Percentiles rank a stretch among this genome's conserved stretches.
Conservation (phyloP, 2,888 invertebrate species). For the Eulithis testata region DNA sequence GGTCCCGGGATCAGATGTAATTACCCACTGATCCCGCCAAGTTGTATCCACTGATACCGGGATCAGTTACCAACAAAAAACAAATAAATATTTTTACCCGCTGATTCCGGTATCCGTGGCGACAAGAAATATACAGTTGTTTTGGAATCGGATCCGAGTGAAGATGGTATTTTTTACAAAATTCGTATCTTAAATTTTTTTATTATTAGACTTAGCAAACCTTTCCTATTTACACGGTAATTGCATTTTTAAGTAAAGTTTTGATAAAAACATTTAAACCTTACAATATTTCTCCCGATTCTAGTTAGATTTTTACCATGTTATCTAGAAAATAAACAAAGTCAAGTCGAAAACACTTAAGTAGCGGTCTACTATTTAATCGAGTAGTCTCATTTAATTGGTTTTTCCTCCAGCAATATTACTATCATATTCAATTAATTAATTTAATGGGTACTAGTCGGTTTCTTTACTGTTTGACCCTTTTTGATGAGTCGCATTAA, state of each 20-base stretch:
- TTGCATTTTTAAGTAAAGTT: neutral
- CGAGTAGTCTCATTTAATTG: slow-evolving; percentile 70
- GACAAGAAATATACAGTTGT: too few species aligned
- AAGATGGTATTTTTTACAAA: too few species aligned
- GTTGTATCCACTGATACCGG: too few species aligned
- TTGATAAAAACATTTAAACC: neutral
- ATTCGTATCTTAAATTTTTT: too few species aligned
- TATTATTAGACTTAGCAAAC: too few species aligned
- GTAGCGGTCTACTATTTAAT: slow-evolving; percentile 67
- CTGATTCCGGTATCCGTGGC: too few species aligned
- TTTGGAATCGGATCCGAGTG: too few species aligned
- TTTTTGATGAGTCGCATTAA: slow-evolving; percentile 62
- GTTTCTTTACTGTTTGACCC: slow-evolving; percentile 46
- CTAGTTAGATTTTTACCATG: slow-evolving; percentile 48
- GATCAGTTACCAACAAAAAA: too few species aligned
- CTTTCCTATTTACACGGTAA: neutral
- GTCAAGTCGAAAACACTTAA: slow-evolving; percentile 58
- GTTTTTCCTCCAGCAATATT: slow-evolving; percentile 61
- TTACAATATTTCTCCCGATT: slow-evolving; percentile 31
- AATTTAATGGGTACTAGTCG: slow-evolving; percentile 65
- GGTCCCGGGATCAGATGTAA: too few species aligned
- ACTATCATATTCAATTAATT: slow-evolving; percentile 66
- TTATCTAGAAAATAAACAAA: slow-evolving; percentile 61
- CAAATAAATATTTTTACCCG: too few species aligned
- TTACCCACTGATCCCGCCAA: too few species aligned